Evolutionary conservation across 1,140 invertebrate species (phyloP).

Genomic region (Cydia pomonella): DNA sequence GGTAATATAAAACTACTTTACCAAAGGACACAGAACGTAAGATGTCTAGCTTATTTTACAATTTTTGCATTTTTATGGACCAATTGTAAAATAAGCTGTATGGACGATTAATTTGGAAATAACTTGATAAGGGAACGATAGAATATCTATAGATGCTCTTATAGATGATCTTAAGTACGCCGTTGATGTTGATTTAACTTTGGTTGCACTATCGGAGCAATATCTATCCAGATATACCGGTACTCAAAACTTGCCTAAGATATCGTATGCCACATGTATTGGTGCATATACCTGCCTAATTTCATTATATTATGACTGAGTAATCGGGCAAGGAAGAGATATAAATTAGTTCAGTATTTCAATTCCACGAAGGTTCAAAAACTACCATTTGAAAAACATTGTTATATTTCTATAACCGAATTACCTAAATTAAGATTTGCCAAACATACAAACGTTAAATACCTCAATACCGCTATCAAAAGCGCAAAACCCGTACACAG

Average conservation of each 20-base stretch:
- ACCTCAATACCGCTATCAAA: background rate
- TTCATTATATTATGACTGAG: too few species aligned
- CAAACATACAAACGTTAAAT: background rate
- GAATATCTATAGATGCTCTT: background rate
- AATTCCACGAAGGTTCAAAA: too few species aligned
- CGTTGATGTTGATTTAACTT: background rate
- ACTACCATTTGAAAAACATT: too few species aligned
- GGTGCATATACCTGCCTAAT: too few species aligned
- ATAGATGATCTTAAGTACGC: background rate
- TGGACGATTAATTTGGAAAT: background rate
- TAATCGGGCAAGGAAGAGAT: too few species aligned
- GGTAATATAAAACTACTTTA: conserved; percentile 1
- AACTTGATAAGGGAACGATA: background rate
- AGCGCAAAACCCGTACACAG: background rate
- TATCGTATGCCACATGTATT: background rate
- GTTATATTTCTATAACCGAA: too few species aligned
- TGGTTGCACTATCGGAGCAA: background rate
- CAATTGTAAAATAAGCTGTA: too few species aligned
- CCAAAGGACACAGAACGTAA: background rate
- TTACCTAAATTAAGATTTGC: background rate
- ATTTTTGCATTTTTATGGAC: background rate
- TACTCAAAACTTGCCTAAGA: background rate
- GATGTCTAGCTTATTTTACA: background rate
- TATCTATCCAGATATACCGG: background rate
- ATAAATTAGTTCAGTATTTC: too few species aligned